Evolutionary conservation across 2,797 vertebrate species (phyloP).

Genomic region (Spea hammondii): DNA sequence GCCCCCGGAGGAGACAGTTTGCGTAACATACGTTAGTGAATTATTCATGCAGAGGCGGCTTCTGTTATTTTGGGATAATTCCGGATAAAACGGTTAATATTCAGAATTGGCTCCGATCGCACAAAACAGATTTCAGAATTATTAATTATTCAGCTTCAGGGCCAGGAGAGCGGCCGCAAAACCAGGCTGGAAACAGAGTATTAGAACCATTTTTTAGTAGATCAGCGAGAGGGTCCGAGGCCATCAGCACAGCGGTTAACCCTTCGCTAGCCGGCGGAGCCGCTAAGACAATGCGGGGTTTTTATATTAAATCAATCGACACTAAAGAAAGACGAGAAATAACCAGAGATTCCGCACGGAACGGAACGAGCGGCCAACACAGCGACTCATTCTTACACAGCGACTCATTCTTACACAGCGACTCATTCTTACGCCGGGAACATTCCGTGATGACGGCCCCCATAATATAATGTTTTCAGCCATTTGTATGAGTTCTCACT

Average conservation of each 20-base stretch:
- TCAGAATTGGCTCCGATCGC: constrained; percentile 17
- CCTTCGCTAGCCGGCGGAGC: too few relatives aligned
- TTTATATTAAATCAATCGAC: too few relatives aligned
- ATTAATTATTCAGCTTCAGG: background rate
- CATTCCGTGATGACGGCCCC: too few relatives aligned
- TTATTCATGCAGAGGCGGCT: constrained; percentile 24
- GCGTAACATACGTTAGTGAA: constrained; percentile 21
- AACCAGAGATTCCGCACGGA: too few relatives aligned
- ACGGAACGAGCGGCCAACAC: too few relatives aligned
- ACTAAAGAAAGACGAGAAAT: too few relatives aligned
- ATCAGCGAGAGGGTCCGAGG: background rate
- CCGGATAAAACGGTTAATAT: constrained; percentile 25
- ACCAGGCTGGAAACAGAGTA: constrained; percentile 1
- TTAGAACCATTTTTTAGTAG: background rate
- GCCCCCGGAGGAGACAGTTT: background rate
- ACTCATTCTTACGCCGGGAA: too few relatives aligned
- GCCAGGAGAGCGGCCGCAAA: background rate
- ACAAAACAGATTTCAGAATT: constrained; percentile 25
- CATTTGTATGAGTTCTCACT: too few relatives aligned
- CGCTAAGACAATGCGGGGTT: too few relatives aligned
- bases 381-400: too few relatives aligned
- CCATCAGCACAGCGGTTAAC: background rate
- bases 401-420: too few relatives aligned
- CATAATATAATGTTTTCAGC: too few relatives aligned
- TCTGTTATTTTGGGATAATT: constrained; percentile 33